Percentiles rank a stretch among this genome's conserved stretches.
Evolutionary conservation across 1,140 invertebrate genomes (phyloP).

Genomic region (Lasaia peninsularis): DNA sequence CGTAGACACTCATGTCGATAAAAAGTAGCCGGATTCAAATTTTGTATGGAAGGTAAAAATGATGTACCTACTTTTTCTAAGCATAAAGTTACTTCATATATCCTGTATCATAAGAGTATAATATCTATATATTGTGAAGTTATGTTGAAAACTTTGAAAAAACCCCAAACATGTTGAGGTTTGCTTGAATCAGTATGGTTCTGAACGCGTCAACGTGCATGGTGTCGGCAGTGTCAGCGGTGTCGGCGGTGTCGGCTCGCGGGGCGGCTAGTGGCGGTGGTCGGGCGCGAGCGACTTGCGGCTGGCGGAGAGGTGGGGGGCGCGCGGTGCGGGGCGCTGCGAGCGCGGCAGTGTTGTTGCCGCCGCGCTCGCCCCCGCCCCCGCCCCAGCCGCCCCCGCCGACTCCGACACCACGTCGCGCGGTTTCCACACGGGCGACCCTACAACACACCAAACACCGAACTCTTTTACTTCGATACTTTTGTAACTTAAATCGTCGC

Average conservation of each 20-base stretch:
- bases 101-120: too few species aligned
- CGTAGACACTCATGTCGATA: too few species aligned
- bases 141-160: too few species aligned
- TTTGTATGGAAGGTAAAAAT: too few species aligned
- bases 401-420: conserved; percentile 81
- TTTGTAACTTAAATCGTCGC: conserved; percentile 15
- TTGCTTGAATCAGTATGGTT: too few species aligned
- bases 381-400: conserved; percentile 28
- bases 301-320: conserved; percentile 67
- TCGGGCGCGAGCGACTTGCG: conserved; percentile 76
- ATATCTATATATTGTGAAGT: too few species aligned
- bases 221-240: background rate
- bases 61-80: too few species aligned
- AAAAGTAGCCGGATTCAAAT: too few species aligned
- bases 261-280: conserved; percentile 59
- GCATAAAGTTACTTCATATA: too few species aligned
- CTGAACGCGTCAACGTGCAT: background rate
- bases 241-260: background rate
- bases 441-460: conserved; percentile 83
- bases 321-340: conserved; percentile 69
- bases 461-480: conserved; percentile 66
- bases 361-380: conserved; percentile 36
- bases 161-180: too few species aligned
- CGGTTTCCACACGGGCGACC: conserved; percentile 94
- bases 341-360: conserved; percentile 73